These are phyloP conservation scores for Platysternon megacephalum DNA, from an alignment of 2,113 vertebrate genomes.

Conservation along the genomic window DNA sequence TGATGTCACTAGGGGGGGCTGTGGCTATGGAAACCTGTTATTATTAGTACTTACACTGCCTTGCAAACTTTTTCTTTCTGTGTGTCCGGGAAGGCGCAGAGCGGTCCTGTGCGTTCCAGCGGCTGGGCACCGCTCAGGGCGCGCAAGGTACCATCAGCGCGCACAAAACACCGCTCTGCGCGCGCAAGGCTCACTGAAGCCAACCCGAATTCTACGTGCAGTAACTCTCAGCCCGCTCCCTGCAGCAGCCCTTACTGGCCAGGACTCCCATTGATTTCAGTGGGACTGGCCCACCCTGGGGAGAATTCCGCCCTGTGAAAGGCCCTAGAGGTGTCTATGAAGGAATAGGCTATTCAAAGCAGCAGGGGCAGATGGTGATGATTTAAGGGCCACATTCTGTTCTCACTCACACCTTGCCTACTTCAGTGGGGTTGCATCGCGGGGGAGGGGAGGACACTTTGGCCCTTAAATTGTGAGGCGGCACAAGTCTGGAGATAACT, in stretches of 20 bases:
- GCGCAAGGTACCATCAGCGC: neutral
- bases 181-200: neutral
- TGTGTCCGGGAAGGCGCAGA: neutral
- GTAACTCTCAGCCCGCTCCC: neutral
- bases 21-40: slow-evolving; percentile 60
- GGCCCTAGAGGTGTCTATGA: neutral
- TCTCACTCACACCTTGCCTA: too few species aligned
- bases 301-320: too few species aligned
- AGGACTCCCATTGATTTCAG: neutral
- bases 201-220: neutral
- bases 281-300: neutral
- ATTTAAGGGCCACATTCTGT: too few species aligned
- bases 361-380: neutral
- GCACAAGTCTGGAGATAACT: too few species aligned
- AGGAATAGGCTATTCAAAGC: neutral
- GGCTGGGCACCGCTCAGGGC: neutral
- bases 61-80: neutral
- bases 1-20: slow-evolving; percentile 71
- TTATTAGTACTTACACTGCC: neutral
- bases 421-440: neutral
- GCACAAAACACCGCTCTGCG: neutral
- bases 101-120: neutral
- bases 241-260: neutral
- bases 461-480: neutral
- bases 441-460: neutral